Evolutionary conservation across 1,140 invertebrate species (phyloP), one percentile per base, ranked within the genome.

Genomic region (Heliconius congener): DNA sequence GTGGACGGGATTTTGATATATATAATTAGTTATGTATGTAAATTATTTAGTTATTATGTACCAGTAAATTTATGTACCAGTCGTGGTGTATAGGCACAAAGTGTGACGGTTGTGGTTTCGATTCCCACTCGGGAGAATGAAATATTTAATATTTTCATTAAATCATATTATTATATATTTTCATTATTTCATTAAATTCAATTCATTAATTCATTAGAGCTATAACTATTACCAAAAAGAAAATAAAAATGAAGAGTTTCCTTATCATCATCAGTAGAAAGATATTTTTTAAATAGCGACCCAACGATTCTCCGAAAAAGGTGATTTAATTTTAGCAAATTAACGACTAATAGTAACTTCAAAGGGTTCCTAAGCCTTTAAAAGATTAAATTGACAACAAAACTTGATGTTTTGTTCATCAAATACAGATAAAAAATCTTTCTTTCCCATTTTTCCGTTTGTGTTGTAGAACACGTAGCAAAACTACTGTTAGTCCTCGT

Each of bases 361-460:
- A 66, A 66, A 66, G 60, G n/a, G 27, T 30, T 66, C n/a, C 27
- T 66, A 66, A 66, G 27, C 60, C 60, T 66, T 66, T 66, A 27
- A 66, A 16, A 66, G 60, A 30, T 23, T 60, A 60, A 60, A 60
- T 60, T 66, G 60, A 66, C 60, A 66, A 66, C 60, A 66, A 66
- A 66, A 30, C 27, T 66, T 66, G 13, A 66, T 66, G 30, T 66
- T 66, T 30, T 18, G 13, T 13, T 66, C 60, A 66, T 66, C 27
- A 27, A 30, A 11, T 66, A 66, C 23, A 66, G 76, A 79, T 71
- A 77, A 76, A 75, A 73, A 30, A 71, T 27, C 75, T 82, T 82
- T 52, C 80, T 82, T 82, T 55, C 30, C 71, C 52, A 19, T 34
- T 52, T 74, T 70, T 77, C 80, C 78, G 78, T 80, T 82, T 77